These are phyloP conservation scores for Lordiphosa mommai DNA, from an alignment of 1,140 invertebrate species.

Conservation along the genomic window DNA sequence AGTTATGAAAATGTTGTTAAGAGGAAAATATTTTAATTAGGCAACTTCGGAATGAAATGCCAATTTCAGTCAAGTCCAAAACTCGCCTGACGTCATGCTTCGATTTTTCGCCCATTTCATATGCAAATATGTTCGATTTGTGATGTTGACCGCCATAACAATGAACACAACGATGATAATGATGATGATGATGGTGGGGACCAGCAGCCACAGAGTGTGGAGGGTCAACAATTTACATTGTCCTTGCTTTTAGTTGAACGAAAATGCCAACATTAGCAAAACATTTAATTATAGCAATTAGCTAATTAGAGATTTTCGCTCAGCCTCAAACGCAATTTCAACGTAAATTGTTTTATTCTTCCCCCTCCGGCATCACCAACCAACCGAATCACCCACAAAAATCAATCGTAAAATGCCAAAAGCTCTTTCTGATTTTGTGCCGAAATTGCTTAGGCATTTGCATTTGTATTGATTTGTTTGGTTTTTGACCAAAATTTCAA, in stretches of 20 bases:
- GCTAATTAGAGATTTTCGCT: slow-evolving; percentile 73
- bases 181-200: slow-evolving; percentile 10
- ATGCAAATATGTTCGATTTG: slow-evolving; percentile 77
- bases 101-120: slow-evolving; percentile 74
- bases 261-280: slow-evolving; percentile 70
- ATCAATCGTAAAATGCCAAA: slow-evolving; percentile 52
- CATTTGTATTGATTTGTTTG: slow-evolving; percentile 41
- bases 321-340: slow-evolving; percentile 27
- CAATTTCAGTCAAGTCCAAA: slow-evolving; percentile 14
- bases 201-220: slow-evolving; percentile 7
- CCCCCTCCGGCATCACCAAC: neutral
- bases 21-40: slow-evolving; percentile 6
- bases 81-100: slow-evolving; percentile 58
- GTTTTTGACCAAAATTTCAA: neutral
- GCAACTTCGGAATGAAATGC: neutral
- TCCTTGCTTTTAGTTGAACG: slow-evolving; percentile 62
- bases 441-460: slow-evolving; percentile 39
- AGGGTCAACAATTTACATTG: slow-evolving; percentile 60
- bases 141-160: slow-evolving; percentile 64
- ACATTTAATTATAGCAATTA: slow-evolving; percentile 79
- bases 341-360: slow-evolving; percentile 17
- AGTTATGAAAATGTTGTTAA: slow-evolving; percentile 61
- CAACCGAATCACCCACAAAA: slow-evolving; percentile 26
- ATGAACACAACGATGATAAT: slow-evolving; percentile 41
- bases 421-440: slow-evolving; percentile 27